Evolutionary conservation across 2,888 invertebrate genomes (phyloP), one percentile per base, ranked within the genome.

Genomic region (Auanema freiburgensis): DNA sequence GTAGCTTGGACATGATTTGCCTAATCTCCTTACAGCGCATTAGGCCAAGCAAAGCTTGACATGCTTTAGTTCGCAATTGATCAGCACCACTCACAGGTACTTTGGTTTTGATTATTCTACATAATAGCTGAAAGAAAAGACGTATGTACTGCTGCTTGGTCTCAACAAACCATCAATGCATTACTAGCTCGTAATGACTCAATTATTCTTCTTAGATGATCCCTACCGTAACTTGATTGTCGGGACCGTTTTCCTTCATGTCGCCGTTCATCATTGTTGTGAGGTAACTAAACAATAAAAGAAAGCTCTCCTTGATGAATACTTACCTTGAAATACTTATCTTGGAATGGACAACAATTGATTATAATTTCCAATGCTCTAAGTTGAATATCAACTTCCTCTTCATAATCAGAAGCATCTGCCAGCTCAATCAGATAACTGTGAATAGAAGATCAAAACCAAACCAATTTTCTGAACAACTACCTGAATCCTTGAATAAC

Each of bases 61-160:
- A 96, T 0, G 97, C 95, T 79, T 96, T 87, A 3, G 93, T 92
- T 56, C 97, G 88, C 76, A 98, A 90, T 44, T 91, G 90, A 85
- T 98, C 97, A 16, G 97, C 97, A 87, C 97, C 96, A 1, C 95
- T 95, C 61, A 96, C 92, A 0, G 97, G 97, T 0, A 91, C 90
- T 86, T 94, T 94, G 14, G 91, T 89, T 86, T 91, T 90, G 89
- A 97, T 90, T 67, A 95, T 87, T 59, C 92, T 91, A 14, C 94
- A 86, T 49, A 96, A 86, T 54, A 92, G 89, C 91, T 90, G 83
- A 51, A 60, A 69, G 43, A 25, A 50, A 62, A n/a, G 33, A 5
- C 8, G 33, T 11, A n/a, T 52, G 23, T 33, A 21, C 3, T 2
- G 18, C 11, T 18, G 8, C 46, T 12, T 43, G 43, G 6, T 16